Evolutionary conservation across 2,113 vertebrate genomes (phyloP).

Genomic region (Pica pica): DNA sequence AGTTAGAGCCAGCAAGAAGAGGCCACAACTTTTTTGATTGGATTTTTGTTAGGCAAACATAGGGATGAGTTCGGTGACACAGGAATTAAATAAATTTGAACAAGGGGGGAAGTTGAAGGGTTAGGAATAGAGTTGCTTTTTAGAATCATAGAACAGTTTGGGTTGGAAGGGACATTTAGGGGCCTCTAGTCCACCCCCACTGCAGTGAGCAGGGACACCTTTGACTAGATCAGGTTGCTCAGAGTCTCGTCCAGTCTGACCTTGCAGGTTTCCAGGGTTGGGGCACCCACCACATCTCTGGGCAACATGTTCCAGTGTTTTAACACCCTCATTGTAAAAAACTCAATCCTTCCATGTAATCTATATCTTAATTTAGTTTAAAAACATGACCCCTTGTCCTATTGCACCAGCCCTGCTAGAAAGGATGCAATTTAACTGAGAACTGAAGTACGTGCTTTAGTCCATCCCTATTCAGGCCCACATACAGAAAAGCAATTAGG

Average conservation of each 20-base stretch:
- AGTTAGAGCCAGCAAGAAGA: not conserved
- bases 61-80: not conserved
- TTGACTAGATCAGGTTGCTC: not conserved
- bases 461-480: constrained; percentile 40
- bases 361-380: not conserved
- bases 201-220: not conserved
- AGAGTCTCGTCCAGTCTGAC: not conserved
- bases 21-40: not conserved
- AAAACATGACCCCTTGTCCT: not conserved
- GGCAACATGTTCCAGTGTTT: not conserved
- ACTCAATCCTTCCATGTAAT: not conserved
- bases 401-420: not conserved
- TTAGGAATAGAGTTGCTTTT: constrained; percentile 6
- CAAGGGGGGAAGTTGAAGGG: not conserved
- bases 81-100: not conserved
- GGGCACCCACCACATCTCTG: not conserved
- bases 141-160: not conserved
- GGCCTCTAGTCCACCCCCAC: not conserved
- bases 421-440: not conserved
- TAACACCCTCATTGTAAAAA: not conserved
- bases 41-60: not conserved
- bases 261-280: not conserved
- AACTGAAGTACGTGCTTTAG: not conserved
- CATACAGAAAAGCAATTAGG: constrained; percentile 63
- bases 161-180: not conserved